Evolutionary conservation across 2,113 vertebrate species (phyloP).

Genomic region (Coregonus clupeaformis): DNA sequence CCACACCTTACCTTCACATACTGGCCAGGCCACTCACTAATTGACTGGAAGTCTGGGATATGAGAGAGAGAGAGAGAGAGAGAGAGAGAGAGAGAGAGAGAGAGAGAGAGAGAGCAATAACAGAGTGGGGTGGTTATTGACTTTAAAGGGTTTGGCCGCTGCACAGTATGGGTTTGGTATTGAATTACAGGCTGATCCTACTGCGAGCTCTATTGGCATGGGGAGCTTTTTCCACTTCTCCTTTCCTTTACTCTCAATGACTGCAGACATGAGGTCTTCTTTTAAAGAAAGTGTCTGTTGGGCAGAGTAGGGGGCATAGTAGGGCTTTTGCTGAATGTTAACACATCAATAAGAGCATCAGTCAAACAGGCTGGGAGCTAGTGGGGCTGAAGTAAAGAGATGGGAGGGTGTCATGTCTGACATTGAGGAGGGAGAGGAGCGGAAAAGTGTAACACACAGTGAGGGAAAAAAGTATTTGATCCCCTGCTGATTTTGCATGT

Average conservation of each 20-base stretch:
- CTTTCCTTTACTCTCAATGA: slow-evolving; percentile 11
- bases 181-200: slow-evolving; percentile 53
- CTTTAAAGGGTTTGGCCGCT: slow-evolving; percentile 41
- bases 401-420: slow-evolving; percentile 6
- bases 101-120: slow-evolving; percentile 1
- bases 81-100: slow-evolving; percentile 1
- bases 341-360: slow-evolving; percentile 39
- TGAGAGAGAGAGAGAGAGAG: slow-evolving; percentile 13
- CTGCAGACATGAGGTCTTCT: slow-evolving; percentile 29
- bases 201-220: slow-evolving; percentile 43
- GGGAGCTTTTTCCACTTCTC: slow-evolving; percentile 20
- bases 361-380: slow-evolving; percentile 20
- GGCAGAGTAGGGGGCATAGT: slow-evolving; percentile 24
- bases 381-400: slow-evolving; percentile 3
- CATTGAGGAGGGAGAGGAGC: neutral
- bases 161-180: slow-evolving; percentile 51
- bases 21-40: slow-evolving; percentile 1
- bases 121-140: slow-evolving; percentile 19
- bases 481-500: too few species aligned
- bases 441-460: neutral
- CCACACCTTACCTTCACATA: slow-evolving; percentile 12
- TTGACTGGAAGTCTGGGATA: slow-evolving; percentile 24
- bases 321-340: slow-evolving; percentile 25
- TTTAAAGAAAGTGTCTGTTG: slow-evolving; percentile 28
- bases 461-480: too few species aligned